Conservation (phyloP, 2,797 vertebrate genomes). For the Malurus splendens region DNA sequence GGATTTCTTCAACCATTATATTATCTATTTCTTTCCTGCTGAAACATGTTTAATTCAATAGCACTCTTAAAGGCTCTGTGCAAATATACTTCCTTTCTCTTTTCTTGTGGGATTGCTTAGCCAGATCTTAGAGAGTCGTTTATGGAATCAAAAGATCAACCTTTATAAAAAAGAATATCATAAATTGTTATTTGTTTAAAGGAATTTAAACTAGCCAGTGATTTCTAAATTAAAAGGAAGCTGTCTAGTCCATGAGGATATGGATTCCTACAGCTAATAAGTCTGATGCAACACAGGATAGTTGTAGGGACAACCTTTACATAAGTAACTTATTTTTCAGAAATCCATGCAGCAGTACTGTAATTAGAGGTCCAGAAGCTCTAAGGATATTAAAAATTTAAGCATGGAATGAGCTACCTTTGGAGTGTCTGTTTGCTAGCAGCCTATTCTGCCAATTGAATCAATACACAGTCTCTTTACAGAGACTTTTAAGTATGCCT, state of each 20-base stretch:
- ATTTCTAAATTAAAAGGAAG: background rate
- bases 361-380: background rate
- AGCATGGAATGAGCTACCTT: background rate
- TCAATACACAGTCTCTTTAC: background rate
- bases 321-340: background rate
- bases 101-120: background rate
- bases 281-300: background rate
- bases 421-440: background rate
- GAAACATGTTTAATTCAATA: background rate
- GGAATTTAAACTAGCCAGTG: background rate
- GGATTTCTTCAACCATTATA: background rate
- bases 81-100: background rate
- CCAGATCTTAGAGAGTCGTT: background rate
- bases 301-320: background rate
- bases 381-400: background rate
- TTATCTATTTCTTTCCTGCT: background rate
- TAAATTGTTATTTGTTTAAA: background rate
- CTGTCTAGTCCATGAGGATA: background rate
- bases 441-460: background rate
- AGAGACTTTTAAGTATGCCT: background rate
- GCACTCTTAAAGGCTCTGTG: background rate
- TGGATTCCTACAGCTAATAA: background rate
- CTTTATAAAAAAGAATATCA: background rate
- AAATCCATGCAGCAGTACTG: background rate
- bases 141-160: background rate